A percentile compares a stretch with the other conserved stretches of the same genome.
These are phyloP conservation scores for Cydia pomonella DNA, from an alignment of 1,140 invertebrate species.

Conservation along the genomic window DNA sequence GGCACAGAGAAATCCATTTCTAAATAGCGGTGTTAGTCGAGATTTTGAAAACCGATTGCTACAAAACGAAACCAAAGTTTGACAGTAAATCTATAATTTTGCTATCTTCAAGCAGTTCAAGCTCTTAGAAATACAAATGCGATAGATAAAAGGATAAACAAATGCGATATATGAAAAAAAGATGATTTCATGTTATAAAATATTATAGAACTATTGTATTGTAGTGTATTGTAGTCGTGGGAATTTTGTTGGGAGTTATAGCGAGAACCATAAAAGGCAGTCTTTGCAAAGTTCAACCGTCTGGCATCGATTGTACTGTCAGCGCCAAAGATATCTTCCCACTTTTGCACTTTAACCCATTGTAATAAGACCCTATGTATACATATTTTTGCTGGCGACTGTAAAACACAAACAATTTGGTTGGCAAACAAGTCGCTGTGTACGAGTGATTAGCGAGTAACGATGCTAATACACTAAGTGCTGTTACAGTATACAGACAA, in stretches of 20 bases:
- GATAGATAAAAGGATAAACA: no score
- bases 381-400: neutral
- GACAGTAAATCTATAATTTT: no score
- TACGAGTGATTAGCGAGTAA: conserved; percentile 6
- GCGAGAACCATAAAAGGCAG: neutral
- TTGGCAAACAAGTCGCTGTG: neutral
- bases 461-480: conserved; percentile 16
- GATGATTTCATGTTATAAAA: no score
- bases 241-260: neutral
- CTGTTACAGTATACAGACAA: neutral
- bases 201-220: neutral
- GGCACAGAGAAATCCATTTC: no score
- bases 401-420: neutral
- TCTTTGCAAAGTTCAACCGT: neutral
- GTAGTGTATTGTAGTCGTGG: no score
- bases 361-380: neutral
- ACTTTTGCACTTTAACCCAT: neutral
- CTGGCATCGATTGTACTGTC: neutral
- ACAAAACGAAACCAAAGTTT: no score
- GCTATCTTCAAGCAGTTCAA: no score
- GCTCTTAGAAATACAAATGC: no score
- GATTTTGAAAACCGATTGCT: no score
- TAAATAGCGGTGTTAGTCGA: no score
- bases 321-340: neutral
- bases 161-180: no score